Conservation (phyloP, 2,797 vertebrate species). For the Pitangus sulphuratus region DNA sequence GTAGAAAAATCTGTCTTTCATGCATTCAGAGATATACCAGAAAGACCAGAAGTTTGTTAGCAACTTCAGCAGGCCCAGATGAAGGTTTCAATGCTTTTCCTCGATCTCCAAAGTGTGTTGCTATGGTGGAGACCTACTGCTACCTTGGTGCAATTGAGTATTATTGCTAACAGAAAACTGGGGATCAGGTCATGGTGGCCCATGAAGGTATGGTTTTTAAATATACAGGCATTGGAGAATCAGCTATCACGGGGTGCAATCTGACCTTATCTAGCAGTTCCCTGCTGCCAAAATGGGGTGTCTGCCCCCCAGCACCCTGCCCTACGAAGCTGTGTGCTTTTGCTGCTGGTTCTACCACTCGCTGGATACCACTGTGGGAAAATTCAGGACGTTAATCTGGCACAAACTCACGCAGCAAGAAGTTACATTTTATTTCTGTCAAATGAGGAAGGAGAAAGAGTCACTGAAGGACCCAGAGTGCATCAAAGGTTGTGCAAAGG, state of each 20-base stretch:
- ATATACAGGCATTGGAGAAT: fast-evolving
- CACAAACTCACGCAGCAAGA: not conserved
- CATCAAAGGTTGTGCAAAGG: not conserved
- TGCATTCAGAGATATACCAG: not conserved
- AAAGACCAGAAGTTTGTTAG: not conserved
- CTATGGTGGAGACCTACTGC: not conserved
- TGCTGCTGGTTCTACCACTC: not conserved
- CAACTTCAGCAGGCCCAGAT: not conserved
- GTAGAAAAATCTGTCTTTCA: not conserved
- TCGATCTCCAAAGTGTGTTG: not conserved
- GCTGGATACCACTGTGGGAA: not conserved
- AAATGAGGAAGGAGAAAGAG: not conserved
- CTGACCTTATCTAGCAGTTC: not conserved
- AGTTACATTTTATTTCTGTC: not conserved
- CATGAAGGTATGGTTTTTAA: not conserved
- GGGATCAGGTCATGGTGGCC: not conserved
- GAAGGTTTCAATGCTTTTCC: not conserved
- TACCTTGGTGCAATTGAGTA: not conserved
- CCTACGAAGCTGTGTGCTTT: not conserved
- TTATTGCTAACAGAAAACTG: not conserved
- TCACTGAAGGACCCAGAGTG: not conserved
- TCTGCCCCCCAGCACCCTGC: not conserved
- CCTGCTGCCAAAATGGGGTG: not conserved
- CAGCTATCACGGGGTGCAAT: not conserved
- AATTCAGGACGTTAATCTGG: not conserved